Evolutionary conservation across 2,113 vertebrate genomes (phyloP).

Genomic region (Nyctibius bracteatus): DNA sequence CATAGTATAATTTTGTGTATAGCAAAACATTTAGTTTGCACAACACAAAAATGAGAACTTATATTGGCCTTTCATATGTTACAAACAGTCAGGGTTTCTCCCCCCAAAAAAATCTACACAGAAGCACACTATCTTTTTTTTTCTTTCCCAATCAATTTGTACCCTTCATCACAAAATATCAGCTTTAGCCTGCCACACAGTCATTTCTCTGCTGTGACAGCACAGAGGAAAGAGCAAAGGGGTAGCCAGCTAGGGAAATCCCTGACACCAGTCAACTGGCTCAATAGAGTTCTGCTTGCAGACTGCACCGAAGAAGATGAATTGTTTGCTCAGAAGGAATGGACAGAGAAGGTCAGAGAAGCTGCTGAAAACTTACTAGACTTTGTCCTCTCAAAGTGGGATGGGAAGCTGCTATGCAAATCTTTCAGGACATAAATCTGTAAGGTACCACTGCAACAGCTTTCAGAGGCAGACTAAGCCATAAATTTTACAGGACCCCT

Average conservation of each 20-base stretch:
- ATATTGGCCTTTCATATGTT: not conserved
- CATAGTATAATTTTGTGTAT: not conserved
- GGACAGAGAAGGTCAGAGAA: conserved; percentile 73
- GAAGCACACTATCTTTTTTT: not conserved
- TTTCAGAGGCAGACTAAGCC: not conserved
- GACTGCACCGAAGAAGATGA: conserved; percentile 61
- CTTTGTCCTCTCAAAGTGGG: conserved; percentile 34
- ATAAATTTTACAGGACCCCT: not conserved
- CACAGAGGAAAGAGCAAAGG: conserved; percentile 7
- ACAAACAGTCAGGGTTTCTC: not conserved
- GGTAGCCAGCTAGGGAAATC: conserved; percentile 60
- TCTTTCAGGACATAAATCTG: conserved; percentile 2
- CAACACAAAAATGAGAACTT: not conserved
- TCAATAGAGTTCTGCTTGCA: conserved; percentile 54
- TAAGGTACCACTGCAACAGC: not conserved
- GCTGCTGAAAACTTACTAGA: not conserved
- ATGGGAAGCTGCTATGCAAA: conserved; percentile 19
- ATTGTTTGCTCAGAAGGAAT: conserved; percentile 64
- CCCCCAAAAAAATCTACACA: not conserved
- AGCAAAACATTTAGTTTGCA: not conserved
- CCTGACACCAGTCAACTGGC: conserved; percentile 63
- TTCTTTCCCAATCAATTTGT: not conserved
- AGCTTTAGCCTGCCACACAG: not conserved
- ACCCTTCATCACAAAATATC: not conserved
- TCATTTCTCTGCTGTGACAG: conserved; percentile 60